phyloP scores from a whole-genome alignment of 2,888 invertebrate species.

The Dromius quadrimaculatus region DNA sequence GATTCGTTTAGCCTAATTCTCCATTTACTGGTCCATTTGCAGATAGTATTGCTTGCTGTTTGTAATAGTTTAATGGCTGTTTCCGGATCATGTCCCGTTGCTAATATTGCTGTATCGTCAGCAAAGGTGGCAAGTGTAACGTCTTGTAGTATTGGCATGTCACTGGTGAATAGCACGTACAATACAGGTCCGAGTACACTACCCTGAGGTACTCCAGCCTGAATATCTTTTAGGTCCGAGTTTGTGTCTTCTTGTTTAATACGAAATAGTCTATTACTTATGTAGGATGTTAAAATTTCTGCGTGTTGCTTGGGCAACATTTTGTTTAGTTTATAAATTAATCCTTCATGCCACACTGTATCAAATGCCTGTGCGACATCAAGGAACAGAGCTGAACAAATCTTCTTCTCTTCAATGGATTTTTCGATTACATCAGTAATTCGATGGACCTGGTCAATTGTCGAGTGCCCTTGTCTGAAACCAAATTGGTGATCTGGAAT shows the following conservation, averaged over 20 bases:
- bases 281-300: slow-evolving; percentile 12
- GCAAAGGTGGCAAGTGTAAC: slow-evolving; percentile 49
- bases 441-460: background rate
- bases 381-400: slow-evolving; percentile 29
- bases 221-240: no score
- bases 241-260: slow-evolving; percentile 36
- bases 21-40: slow-evolving; percentile 54
- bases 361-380: slow-evolving; percentile 43
- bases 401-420: background rate
- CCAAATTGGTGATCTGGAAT: no score
- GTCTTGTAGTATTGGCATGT: slow-evolving; percentile 46
- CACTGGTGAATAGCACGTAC: slow-evolving; percentile 48
- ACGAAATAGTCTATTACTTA: slow-evolving; percentile 44
- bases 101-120: slow-evolving; percentile 48
- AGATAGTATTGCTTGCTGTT: slow-evolving; percentile 35
- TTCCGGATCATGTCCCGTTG: slow-evolving; percentile 36
- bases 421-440: background rate
- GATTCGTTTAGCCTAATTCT: slow-evolving; percentile 53
- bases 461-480: no score
- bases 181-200: slow-evolving; percentile 49
- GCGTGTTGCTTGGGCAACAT: slow-evolving; percentile 10
- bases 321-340: slow-evolving; percentile 5
- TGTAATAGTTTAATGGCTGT: slow-evolving; percentile 39
- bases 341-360: slow-evolving; percentile 48
- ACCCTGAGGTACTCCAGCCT: slow-evolving; percentile 53